Conservation (phyloP, 2,797 vertebrate species). For the Lutjanus argentimaculatus region DNA sequence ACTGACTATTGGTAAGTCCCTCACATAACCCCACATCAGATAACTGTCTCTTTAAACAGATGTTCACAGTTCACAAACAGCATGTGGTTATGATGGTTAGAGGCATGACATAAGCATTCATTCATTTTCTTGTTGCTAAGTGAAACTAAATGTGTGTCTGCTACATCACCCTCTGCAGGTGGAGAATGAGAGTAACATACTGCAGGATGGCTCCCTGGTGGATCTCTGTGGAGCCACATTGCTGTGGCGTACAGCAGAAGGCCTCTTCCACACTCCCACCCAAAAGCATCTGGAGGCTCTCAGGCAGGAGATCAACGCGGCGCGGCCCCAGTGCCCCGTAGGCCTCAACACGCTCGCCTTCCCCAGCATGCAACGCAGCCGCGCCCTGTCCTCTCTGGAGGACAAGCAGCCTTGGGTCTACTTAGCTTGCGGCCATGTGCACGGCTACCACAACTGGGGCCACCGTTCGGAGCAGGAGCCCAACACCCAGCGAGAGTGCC, state of each 20-base stretch:
- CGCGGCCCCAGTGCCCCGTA: conserved; percentile 96
- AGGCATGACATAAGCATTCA: background rate
- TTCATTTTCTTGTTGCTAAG: background rate
- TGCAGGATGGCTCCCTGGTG: conserved; percentile 96
- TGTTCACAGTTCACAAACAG: background rate
- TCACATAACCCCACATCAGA: no score
- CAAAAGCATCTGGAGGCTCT: conserved; percentile 99
- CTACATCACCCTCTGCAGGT: conserved; percentile 84
- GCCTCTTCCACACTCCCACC: conserved; percentile 95
- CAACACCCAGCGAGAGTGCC: conserved; percentile 92
- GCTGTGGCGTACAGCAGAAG: conserved; percentile 96
- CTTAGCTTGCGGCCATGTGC: conserved; percentile 95
- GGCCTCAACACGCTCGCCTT: conserved; percentile 98
- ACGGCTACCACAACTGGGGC: conserved; percentile 98
- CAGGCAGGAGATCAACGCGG: conserved; percentile 97
- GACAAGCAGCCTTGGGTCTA: conserved; percentile 99
- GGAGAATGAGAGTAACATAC: conserved; percentile 95
- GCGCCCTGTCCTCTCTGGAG: conserved; percentile 93
- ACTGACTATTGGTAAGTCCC: no score
- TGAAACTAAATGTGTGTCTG: conserved; percentile 10
- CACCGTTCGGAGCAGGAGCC: conserved; percentile 93
- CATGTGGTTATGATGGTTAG: background rate
- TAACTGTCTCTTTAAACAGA: background rate
- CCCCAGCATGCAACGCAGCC: conserved; percentile 96
- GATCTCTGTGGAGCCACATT: conserved; percentile 97